Base-by-base conservation (phyloP, 2,888 invertebrate species). In the Carabus problematicus region DNA sequence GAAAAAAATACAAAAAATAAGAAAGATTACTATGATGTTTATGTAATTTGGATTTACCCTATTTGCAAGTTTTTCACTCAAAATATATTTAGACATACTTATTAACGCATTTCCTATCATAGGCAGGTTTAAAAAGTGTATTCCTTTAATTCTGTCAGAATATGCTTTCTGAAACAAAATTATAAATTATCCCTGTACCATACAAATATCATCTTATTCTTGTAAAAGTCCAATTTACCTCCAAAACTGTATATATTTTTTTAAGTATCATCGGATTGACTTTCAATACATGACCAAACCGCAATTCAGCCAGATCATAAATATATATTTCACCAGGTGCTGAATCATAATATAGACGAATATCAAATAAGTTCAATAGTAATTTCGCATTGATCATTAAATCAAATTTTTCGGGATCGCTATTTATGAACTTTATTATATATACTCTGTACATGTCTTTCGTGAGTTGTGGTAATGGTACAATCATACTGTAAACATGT, bases 71-170 rank as follows among this genome's bases (percentile, higher is more conserved):
- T 67, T 67, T 52, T 60, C 67, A 16, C 52, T 60, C 8, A 67
- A 52, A 1, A 67, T 8, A 0, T 45, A 54, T 29, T 54, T 67
- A 1, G 67, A 52, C 7, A 67, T 40, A 41, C 16, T 67, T 11
- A 67, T 40, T 45, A 67, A 19, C n/a, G 58, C 43, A 60, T 67
- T 67, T 1, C 59, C 67, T 29, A 29, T 47, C 8, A 39, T 49
- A 8, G 67, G 67, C 16, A 67, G 45, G 43, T 67, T 67, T 52
- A 67, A 9, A 43, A 67, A 60, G 54, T 67, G 67, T 0, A 67
- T 14, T n/a, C 67, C 67, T 67, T 67, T 60, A 0, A 67, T 18
- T 41, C 67, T 42, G n/a, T 67, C 67, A 2, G 67, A 67, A 60
- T 67, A 67, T 16, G 60, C 67, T 60, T 67, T 60, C 67, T 67